These are phyloP conservation scores for Diarsia mendica DNA, from an alignment of 2,888 invertebrate genomes.

Conservation along the genomic window DNA sequence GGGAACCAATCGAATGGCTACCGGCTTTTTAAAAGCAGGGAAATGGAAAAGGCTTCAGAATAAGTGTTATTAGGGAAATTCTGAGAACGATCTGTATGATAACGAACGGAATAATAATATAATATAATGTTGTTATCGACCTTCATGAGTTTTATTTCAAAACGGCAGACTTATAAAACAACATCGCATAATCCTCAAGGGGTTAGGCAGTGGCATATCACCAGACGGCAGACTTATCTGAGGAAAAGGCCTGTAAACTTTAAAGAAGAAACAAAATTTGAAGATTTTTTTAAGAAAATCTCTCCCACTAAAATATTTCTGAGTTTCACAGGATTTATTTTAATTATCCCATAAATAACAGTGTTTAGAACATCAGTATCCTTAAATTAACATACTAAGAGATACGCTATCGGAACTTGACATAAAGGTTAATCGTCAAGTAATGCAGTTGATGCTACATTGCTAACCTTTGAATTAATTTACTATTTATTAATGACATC, in stretches of 20 bases:
- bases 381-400: slow-evolving; percentile 8
- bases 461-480: slow-evolving; percentile 49
- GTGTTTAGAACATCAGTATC: neutral
- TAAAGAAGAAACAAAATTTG: too few species aligned
- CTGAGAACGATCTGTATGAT: neutral
- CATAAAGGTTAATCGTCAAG: slow-evolving; percentile 46
- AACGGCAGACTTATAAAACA: neutral
- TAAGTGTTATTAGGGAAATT: neutral
- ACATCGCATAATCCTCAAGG: too few species aligned
- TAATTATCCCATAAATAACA: neutral
- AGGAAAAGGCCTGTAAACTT: too few species aligned
- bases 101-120: neutral
- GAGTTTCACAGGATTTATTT: neutral
- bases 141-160: neutral
- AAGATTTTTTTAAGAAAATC: neutral
- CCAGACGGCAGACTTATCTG: too few species aligned
- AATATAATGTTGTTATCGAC: neutral
- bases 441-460: slow-evolving; percentile 20
- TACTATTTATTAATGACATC: slow-evolving; percentile 31
- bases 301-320: too few species aligned
- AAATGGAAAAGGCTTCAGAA: neutral
- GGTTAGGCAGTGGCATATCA: too few species aligned
- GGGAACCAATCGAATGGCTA: neutral
- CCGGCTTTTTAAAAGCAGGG: neutral
- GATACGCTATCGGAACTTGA: slow-evolving; percentile 25